These are phyloP conservation scores for Ceratotherium simum DNA, from an alignment of 2,113 vertebrate genomes.

Conservation along the genomic window DNA sequence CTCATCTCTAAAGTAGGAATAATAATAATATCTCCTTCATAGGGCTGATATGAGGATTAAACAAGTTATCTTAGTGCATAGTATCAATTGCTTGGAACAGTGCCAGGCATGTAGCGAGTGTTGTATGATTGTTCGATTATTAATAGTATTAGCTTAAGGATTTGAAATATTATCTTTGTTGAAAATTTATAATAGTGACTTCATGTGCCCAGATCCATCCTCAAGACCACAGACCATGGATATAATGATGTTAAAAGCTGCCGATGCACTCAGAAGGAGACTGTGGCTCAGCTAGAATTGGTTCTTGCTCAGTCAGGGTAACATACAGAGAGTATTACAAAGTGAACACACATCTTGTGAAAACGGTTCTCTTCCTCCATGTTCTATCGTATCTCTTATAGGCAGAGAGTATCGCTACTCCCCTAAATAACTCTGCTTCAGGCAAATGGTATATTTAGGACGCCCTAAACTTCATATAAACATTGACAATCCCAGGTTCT, in stretches of 20 bases:
- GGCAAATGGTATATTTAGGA: background rate
- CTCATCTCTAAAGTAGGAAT: background rate
- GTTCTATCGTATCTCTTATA: background rate
- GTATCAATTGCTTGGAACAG: background rate
- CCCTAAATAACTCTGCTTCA: background rate
- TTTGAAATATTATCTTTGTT: background rate
- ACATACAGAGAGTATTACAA: background rate
- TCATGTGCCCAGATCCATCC: background rate
- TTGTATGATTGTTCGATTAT: background rate
- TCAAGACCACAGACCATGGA: background rate
- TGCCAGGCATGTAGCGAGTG: background rate
- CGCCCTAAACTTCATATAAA: background rate
- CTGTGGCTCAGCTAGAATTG: background rate
- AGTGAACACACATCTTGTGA: background rate
- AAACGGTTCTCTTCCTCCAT: background rate
- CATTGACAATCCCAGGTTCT: background rate
- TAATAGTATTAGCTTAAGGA: background rate
- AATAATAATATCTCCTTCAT: background rate
- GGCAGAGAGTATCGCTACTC: background rate
- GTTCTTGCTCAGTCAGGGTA: background rate
- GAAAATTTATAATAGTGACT: background rate
- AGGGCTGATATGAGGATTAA: background rate
- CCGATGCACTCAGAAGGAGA: background rate
- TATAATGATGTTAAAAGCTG: background rate
- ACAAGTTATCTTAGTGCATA: background rate